These are phyloP conservation scores for Dynastes maya DNA, from an alignment of 2,888 invertebrate genomes.

Conservation along the genomic window DNA sequence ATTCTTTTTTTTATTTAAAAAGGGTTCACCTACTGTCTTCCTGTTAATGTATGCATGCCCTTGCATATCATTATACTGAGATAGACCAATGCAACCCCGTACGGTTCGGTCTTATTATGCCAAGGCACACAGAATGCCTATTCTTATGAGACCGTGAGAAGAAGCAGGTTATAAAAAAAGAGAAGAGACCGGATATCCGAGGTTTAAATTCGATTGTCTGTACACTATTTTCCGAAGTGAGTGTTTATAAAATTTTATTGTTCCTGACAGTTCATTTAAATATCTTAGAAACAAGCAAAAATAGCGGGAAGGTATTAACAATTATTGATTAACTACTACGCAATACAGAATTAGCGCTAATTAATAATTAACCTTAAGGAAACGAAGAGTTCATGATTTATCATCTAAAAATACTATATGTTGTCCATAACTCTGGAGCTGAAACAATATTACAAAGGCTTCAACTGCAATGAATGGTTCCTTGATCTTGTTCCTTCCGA, in stretches of 20 bases:
- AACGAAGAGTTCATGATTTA: no score
- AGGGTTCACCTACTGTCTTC: slow-evolving; percentile 67
- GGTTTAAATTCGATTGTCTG: slow-evolving; percentile 31
- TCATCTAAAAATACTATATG: no score
- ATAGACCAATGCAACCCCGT: slow-evolving; percentile 56
- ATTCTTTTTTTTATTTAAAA: slow-evolving; percentile 62
- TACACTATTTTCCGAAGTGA: background rate
- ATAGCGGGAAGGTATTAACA: no score
- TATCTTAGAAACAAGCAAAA: background rate
- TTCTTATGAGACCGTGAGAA: slow-evolving; percentile 64
- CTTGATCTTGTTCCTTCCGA: no score
- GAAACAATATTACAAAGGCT: no score
- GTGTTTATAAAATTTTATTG: background rate
- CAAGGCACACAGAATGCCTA: slow-evolving; percentile 62
- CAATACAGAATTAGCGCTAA: no score
- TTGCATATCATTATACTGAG: slow-evolving; percentile 65
- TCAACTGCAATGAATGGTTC: no score
- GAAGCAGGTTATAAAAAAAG: slow-evolving; percentile 50
- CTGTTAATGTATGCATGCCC: slow-evolving; percentile 68
- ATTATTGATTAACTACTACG: no score
- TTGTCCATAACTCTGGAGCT: no score
- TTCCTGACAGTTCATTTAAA: background rate
- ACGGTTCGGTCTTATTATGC: slow-evolving; percentile 61
- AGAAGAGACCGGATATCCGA: slow-evolving; percentile 48
- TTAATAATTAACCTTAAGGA: no score